phyloP scores from a whole-genome alignment of 2,888 invertebrate genomes.

The Leucania comma region DNA sequence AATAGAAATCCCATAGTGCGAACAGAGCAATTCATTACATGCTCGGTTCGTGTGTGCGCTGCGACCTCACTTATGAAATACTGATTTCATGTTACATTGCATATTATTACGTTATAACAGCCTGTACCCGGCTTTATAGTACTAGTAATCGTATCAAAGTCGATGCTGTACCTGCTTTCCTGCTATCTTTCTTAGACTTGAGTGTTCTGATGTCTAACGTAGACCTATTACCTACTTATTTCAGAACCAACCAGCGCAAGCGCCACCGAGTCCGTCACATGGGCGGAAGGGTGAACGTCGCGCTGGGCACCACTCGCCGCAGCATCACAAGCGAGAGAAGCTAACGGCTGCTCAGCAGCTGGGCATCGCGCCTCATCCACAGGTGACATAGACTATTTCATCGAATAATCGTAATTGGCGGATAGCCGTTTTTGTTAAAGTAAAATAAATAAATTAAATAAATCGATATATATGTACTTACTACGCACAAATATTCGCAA shows the following conservation, averaged over 20 bases:
- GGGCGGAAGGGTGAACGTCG: conserved; percentile 85
- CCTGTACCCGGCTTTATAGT: not conserved
- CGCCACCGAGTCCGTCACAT: conserved; percentile 87
- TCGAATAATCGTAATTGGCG: no score
- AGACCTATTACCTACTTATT: conserved; percentile 15
- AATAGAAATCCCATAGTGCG: no score
- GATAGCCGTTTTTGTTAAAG: no score
- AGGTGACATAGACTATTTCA: conserved; percentile 71
- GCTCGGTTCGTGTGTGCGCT: no score
- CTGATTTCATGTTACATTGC: no score
- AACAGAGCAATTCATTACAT: no score
- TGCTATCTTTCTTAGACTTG: not conserved
- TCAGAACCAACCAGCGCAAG: conserved; percentile 82
- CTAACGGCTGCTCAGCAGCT: conserved; percentile 88
- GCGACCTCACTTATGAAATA: no score
- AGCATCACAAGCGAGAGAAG: conserved; percentile 87
- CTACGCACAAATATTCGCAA: no score
- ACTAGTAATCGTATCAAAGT: not conserved
- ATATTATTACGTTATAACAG: no score
- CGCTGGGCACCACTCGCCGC: conserved; percentile 87
- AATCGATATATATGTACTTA: no score
- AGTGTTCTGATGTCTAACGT: not conserved
- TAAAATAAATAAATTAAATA: no score
- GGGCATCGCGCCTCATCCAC: conserved; percentile 87
- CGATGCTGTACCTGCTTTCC: not conserved